A percentile compares a stretch with the other conserved stretches of the same genome.
These are phyloP conservation scores for Synanthedon formicaeformis DNA, from an alignment of 2,888 invertebrate species.

Conservation along the genomic window DNA sequence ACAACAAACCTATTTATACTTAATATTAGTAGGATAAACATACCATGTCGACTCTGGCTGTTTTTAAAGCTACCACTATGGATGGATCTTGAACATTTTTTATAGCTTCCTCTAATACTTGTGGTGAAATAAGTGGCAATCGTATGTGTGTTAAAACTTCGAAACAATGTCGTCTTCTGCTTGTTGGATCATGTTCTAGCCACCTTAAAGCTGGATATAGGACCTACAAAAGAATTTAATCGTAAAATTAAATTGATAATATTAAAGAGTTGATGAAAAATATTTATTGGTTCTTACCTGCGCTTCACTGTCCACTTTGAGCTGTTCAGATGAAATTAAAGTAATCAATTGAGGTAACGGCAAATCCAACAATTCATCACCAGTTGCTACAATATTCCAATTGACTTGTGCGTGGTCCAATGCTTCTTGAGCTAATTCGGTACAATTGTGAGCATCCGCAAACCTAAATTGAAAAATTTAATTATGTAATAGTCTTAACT, in stretches of 20 bases:
- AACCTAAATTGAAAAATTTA: slow-evolving; percentile 66
- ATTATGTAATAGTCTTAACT: too few relatives aligned
- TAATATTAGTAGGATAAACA: slow-evolving; percentile 6
- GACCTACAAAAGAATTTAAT: slow-evolving; percentile 58
- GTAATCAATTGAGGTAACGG: slow-evolving; percentile 82
- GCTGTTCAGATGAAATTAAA: slow-evolving; percentile 85
- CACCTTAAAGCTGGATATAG: slow-evolving; percentile 89
- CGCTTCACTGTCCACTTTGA: slow-evolving; percentile 89
- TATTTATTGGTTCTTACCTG: slow-evolving; percentile 70
- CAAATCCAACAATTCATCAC: slow-evolving; percentile 88
- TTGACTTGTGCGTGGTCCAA: slow-evolving; percentile 85
- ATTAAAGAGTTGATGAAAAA: neutral
- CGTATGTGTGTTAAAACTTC: slow-evolving; percentile 86
- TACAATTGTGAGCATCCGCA: slow-evolving; percentile 89
- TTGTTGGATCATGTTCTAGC: slow-evolving; percentile 84
- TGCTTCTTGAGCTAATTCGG: slow-evolving; percentile 80
- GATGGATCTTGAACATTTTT: slow-evolving; percentile 84
- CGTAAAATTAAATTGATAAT: neutral
- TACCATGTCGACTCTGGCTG: slow-evolving; percentile 81
- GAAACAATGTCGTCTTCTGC: slow-evolving; percentile 85
- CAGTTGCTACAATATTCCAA: slow-evolving; percentile 81
- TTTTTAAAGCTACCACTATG: slow-evolving; percentile 82
- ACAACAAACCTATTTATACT: too few relatives aligned
- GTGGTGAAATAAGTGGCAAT: slow-evolving; percentile 84
- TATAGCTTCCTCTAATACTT: slow-evolving; percentile 81